Evolutionary conservation across 1,140 invertebrate species (phyloP).

Genomic region (Drosophila varians): DNA sequence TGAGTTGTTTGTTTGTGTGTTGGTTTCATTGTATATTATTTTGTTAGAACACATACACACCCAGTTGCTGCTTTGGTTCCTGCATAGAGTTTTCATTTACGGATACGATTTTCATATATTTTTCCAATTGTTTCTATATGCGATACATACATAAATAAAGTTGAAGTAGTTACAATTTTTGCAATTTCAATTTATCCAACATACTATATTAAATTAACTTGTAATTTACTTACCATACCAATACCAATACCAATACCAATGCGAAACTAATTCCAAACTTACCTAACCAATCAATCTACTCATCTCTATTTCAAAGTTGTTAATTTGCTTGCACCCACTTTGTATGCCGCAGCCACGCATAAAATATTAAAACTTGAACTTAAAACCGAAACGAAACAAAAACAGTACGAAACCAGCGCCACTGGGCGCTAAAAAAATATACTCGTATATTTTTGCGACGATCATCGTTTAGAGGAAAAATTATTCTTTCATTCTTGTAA

Average conservation of each 20-base stretch:
- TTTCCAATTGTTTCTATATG: constrained; percentile 51
- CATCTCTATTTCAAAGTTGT: constrained; percentile 69
- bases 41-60: constrained; percentile 58
- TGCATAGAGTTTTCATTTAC: constrained; percentile 43
- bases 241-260: constrained; percentile 32
- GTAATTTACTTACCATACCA: constrained; percentile 79
- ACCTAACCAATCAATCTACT: constrained; percentile 57
- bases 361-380: constrained; percentile 34
- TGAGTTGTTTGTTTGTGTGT: constrained; percentile 70
- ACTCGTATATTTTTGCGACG: constrained; percentile 31
- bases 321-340: constrained; percentile 83
- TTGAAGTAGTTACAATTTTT: constrained; percentile 74
- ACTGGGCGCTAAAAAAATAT: constrained; percentile 16
- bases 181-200: constrained; percentile 72
- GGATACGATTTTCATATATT: constrained; percentile 15
- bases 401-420: constrained; percentile 46
- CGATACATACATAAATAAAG: constrained; percentile 68
- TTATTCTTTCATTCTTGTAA: constrained; percentile 44
- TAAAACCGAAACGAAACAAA: constrained; percentile 23
- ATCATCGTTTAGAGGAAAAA: constrained; percentile 46
- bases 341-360: constrained; percentile 84
- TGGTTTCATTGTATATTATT: constrained; percentile 57
- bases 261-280: constrained; percentile 52
- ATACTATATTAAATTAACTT: constrained; percentile 73
- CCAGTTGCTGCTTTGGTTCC: constrained; percentile 65